Conservation (phyloP, 1,140 invertebrate genomes). For the Magallana ariakensis region DNA sequence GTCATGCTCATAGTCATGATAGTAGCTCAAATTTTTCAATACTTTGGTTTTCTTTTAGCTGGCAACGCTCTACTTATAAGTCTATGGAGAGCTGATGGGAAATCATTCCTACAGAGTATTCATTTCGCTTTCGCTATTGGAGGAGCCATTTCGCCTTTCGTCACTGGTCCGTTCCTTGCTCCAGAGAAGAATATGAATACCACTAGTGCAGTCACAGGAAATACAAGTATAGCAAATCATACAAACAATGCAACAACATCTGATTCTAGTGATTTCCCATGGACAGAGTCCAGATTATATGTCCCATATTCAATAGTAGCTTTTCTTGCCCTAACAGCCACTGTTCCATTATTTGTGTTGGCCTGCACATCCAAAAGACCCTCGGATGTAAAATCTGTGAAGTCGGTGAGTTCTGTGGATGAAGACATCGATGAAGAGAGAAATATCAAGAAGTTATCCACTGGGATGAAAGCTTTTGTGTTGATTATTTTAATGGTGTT, state of each 20-base stretch:
- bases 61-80: constrained; percentile 80
- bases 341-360: constrained; percentile 11
- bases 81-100: constrained; percentile 79
- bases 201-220: not conserved
- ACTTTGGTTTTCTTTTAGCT: constrained; percentile 65
- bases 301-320: constrained; percentile 10
- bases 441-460: constrained; percentile 5
- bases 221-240: not conserved
- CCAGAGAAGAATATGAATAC: not conserved
- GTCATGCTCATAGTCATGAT: too few species aligned
- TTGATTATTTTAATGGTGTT: constrained; percentile 45
- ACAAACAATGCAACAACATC: not conserved
- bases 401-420: constrained; percentile 24
- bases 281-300: not conserved
- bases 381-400: not conserved
- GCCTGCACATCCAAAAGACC: constrained; percentile 7
- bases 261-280: not conserved
- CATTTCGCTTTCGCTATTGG: constrained; percentile 68
- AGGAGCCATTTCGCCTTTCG: constrained; percentile 64
- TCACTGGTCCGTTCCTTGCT: constrained; percentile 65
- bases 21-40: too few species aligned
- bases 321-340: not conserved
- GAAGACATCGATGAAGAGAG: constrained; percentile 13
- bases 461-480: not conserved
- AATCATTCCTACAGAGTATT: constrained; percentile 59